Conservation (phyloP, 2,888 invertebrate species). For the Cyclophora punctaria region DNA sequence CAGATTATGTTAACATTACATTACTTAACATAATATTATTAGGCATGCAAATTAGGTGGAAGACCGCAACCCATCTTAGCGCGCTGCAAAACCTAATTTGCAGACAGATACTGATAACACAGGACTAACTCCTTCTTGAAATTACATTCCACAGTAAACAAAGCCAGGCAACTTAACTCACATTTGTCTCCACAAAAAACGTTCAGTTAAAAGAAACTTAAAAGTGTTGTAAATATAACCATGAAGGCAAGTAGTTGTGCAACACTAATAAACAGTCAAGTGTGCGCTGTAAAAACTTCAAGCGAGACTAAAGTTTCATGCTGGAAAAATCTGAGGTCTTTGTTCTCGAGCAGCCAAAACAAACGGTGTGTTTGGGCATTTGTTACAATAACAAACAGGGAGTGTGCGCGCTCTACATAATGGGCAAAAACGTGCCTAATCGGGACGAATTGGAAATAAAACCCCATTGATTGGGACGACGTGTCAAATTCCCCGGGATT, state of each 20-base stretch:
- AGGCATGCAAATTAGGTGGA: no score
- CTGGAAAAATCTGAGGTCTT: conserved; percentile 54
- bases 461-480: conserved; percentile 39
- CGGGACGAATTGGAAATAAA: conserved; percentile 46
- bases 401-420: conserved; percentile 30
- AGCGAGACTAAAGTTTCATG: conserved; percentile 41
- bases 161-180: no score
- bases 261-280: conserved; percentile 38
- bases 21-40: no score
- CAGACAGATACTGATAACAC: conserved; percentile 5
- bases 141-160: no score
- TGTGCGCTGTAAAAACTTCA: conserved; percentile 52
- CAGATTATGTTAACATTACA: no score
- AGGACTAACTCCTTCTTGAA: conserved; percentile 7
- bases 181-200: no score
- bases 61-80: neutral
- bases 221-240: conserved; percentile 25
- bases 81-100: conserved; percentile 6
- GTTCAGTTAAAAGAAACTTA: conserved; percentile 3
- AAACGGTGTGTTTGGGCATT: conserved; percentile 59
- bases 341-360: conserved; percentile 69
- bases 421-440: conserved; percentile 57
- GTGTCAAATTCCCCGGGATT: conserved; percentile 47
- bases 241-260: conserved; percentile 34
- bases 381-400: conserved; percentile 63